Evolutionary conservation across 2,113 vertebrate genomes (phyloP).

Genomic region (Anthoscopus minutus): DNA sequence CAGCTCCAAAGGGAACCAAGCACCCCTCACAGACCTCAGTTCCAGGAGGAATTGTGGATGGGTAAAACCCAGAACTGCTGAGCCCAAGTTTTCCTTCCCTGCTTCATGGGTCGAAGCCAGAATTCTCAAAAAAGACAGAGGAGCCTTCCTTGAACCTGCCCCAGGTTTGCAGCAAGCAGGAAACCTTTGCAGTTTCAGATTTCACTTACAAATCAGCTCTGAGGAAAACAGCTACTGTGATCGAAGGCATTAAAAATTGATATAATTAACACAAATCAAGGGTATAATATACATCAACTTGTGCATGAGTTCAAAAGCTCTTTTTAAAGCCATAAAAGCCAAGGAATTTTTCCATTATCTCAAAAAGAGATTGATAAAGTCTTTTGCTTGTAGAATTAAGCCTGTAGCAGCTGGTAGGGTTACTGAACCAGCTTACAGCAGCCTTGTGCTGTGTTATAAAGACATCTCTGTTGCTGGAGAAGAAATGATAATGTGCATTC

Average conservation of each 20-base stretch:
- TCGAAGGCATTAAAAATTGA: conserved; percentile 1
- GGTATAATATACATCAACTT: neutral
- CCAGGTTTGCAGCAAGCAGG: neutral
- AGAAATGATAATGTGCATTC: neutral
- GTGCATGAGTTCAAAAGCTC: neutral
- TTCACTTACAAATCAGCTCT: neutral
- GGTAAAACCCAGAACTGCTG: neutral
- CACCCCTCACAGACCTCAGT: neutral
- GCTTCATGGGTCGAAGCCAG: neutral
- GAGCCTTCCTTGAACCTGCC: neutral
- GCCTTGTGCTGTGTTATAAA: neutral
- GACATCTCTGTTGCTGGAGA: neutral
- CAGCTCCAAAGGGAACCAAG: neutral
- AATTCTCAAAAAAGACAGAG: neutral
- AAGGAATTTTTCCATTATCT: neutral
- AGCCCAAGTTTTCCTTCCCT: neutral
- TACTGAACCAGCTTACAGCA: conserved; percentile 22
- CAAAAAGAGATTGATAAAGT: neutral
- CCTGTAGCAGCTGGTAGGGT: conserved; percentile 4
- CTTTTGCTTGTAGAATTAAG: conserved; percentile 7
- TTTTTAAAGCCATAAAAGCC: neutral
- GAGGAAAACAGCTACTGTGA: neutral
- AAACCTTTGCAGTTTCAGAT: neutral
- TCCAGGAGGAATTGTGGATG: neutral
- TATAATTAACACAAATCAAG: conserved; percentile 20